These are phyloP conservation scores for Hartigia nigra DNA, from an alignment of 2,888 invertebrate species.

Conservation along the genomic window DNA sequence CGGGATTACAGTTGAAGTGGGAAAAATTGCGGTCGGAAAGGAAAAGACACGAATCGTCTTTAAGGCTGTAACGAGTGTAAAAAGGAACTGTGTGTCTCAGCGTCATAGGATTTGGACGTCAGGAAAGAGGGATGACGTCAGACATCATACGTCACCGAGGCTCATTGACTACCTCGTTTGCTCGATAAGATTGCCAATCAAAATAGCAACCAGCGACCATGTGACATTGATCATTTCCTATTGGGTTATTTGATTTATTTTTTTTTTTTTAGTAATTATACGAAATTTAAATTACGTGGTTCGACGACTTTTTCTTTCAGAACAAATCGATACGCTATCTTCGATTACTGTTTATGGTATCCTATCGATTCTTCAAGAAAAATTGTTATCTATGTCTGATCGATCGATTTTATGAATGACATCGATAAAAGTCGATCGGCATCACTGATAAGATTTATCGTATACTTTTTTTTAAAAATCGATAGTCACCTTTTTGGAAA, in stretches of 20 bases:
- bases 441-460: not conserved
- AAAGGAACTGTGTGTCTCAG: not conserved
- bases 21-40: not conserved
- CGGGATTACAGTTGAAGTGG: not conserved
- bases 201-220: not conserved
- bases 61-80: not conserved
- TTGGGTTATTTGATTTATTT: not conserved
- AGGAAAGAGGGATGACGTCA: slow-evolving; percentile 3
- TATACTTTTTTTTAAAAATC: not conserved
- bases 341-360: not conserved
- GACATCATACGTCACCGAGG: not conserved
- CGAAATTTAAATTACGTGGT: not conserved
- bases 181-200: not conserved
- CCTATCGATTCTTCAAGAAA: not conserved
- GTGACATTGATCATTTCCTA: not conserved
- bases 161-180: not conserved
- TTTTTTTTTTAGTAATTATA: not conserved
- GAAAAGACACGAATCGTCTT: not conserved
- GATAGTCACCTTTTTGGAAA: not conserved
- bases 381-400: not conserved
- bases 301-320: not conserved
- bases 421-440: not conserved
- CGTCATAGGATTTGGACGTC: not conserved
- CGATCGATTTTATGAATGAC: not conserved
- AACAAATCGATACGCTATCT: not conserved